These are phyloP conservation scores for Pygocentrus nattereri DNA, from an alignment of 2,797 vertebrate species.

Conservation along the genomic window DNA sequence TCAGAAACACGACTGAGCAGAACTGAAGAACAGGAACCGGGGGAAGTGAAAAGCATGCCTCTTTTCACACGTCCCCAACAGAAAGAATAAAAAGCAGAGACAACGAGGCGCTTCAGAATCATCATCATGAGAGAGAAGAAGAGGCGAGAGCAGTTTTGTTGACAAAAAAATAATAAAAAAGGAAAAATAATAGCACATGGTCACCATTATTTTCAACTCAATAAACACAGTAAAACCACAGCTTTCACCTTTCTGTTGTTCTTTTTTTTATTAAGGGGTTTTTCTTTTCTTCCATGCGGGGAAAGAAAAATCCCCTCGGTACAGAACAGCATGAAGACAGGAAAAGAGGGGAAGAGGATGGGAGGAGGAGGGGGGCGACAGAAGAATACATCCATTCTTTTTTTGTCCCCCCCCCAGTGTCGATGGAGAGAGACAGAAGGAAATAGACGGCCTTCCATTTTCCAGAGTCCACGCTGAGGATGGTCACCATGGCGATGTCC, in stretches of 20 bases:
- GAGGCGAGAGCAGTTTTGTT: constrained; percentile 82
- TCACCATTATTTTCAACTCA: constrained; percentile 86
- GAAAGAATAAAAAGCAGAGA: constrained; percentile 53
- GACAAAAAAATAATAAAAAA: constrained; percentile 71
- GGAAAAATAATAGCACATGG: constrained; percentile 85
- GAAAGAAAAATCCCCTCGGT: constrained; percentile 83
- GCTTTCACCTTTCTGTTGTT: constrained; percentile 86
- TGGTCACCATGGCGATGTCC: constrained; percentile 15
- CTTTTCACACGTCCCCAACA: constrained; percentile 81
- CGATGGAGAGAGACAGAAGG: constrained; percentile 38
- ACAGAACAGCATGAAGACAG: constrained; percentile 86
- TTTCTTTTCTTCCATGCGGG: constrained; percentile 83
- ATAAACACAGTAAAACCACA: constrained; percentile 77
- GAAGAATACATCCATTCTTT: constrained; percentile 55
- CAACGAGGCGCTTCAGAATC: constrained; percentile 83
- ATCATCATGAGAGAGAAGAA: constrained; percentile 80
- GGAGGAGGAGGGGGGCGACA: constrained; percentile 37
- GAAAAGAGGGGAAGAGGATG: constrained; percentile 64
- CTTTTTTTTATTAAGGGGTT: constrained; percentile 64
- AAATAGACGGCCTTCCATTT: constrained; percentile 25
- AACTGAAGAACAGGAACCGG: constrained; percentile 75
- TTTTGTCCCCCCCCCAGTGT: constrained; percentile 34
- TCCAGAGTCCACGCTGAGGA: constrained; percentile 15
- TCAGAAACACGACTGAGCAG: constrained; percentile 69
- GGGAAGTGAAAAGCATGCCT: constrained; percentile 92